Percentiles rank a stretch among this genome's conserved stretches.
phyloP scores from a whole-genome alignment of 2,113 vertebrate species.

The Coturnix japonica region DNA sequence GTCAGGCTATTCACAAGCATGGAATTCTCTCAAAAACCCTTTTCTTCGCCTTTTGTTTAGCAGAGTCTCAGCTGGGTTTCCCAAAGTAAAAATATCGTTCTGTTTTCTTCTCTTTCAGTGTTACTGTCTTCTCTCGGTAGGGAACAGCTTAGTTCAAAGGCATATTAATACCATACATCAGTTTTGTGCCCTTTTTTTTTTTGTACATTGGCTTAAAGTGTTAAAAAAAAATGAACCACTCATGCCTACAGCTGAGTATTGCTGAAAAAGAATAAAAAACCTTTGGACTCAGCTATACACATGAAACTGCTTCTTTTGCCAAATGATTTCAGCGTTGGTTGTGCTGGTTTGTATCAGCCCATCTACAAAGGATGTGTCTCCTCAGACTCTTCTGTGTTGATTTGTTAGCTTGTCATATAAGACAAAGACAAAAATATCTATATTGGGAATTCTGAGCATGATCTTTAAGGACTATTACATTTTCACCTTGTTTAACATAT shows the following conservation, averaged over 20 bases:
- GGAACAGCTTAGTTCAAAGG: background rate
- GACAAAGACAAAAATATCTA: rapidly evolving
- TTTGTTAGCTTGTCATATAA: background rate
- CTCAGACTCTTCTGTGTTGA: background rate
- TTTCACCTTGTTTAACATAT: background rate
- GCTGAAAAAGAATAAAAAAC: background rate
- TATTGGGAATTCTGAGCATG: background rate
- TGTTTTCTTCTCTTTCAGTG: background rate
- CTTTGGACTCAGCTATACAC: background rate
- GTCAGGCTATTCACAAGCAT: background rate
- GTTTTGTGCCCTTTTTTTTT: background rate
- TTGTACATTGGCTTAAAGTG: background rate
- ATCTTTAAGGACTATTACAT: background rate
- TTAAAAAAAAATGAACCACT: background rate
- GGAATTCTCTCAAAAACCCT: background rate
- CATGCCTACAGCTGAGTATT: background rate
- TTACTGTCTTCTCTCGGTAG: background rate
- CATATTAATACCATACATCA: background rate
- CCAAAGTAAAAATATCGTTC: background rate
- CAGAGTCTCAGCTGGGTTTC: background rate
- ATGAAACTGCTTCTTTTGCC: background rate
- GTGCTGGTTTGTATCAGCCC: background rate
- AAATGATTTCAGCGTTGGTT: background rate
- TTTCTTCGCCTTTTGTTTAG: background rate
- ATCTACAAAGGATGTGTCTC: background rate